These are phyloP conservation scores for Drosophila tani DNA, from an alignment of 1,140 invertebrate species.

Conservation along the genomic window DNA sequence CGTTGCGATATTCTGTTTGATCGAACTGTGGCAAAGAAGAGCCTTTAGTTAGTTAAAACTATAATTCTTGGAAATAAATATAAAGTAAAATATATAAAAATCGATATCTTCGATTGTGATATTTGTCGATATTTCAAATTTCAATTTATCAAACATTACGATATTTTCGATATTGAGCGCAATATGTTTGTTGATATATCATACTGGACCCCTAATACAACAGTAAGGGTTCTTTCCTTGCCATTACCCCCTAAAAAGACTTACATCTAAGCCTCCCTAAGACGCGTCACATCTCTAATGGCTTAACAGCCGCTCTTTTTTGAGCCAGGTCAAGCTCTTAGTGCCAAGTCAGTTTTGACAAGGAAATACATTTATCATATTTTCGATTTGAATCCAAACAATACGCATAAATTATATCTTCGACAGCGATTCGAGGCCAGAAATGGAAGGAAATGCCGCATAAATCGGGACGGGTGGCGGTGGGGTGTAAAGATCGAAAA, in stretches of 20 bases:
- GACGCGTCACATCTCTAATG: slow-evolving; percentile 5
- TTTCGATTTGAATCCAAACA: slow-evolving; percentile 33
- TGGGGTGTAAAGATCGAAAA: neutral
- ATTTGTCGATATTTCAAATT: too few relatives aligned
- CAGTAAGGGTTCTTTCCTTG: neutral
- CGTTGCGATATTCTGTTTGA: too few relatives aligned
- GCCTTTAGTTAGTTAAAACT: too few relatives aligned
- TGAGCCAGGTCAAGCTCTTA: slow-evolving; percentile 27
- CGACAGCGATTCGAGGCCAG: slow-evolving; percentile 7
- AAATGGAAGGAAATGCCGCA: slow-evolving; percentile 34
- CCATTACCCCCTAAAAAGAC: neutral
- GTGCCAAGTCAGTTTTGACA: slow-evolving; percentile 31
- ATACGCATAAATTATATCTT: slow-evolving; percentile 55
- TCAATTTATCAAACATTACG: too few relatives aligned
- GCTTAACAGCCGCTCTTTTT: slow-evolving; percentile 9
- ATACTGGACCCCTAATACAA: too few relatives aligned
- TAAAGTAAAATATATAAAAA: too few relatives aligned
- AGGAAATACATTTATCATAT: slow-evolving; percentile 59
- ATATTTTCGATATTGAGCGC: too few relatives aligned
- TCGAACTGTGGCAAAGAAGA: too few relatives aligned
- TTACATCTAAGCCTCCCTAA: neutral
- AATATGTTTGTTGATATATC: too few relatives aligned
- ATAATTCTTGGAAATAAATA: too few relatives aligned
- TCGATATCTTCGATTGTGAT: too few relatives aligned
- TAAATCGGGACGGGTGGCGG: slow-evolving; percentile 16